Percentiles rank a stretch among this genome's conserved stretches.
These are phyloP conservation scores for Choreutis nemorana DNA, from an alignment of 2,888 invertebrate genomes.

Conservation along the genomic window DNA sequence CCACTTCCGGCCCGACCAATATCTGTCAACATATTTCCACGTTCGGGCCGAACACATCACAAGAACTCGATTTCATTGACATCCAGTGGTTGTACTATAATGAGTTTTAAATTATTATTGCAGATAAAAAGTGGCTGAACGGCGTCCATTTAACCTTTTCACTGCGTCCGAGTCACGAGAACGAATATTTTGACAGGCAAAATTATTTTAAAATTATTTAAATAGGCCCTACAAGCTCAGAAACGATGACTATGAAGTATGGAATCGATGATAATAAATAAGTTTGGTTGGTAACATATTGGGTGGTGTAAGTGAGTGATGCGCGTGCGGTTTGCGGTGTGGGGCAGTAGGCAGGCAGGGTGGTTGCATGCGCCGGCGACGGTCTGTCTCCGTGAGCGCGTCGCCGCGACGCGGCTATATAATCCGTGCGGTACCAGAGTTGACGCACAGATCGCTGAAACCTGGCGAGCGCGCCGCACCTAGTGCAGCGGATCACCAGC, in stretches of 20 bases:
- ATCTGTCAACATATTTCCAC: conserved; percentile 64
- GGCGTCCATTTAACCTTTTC: conserved; percentile 48
- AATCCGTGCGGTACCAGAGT: conserved; percentile 29
- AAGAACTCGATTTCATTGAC: conserved; percentile 64
- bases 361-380: conserved; percentile 47
- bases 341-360: conserved; percentile 9
- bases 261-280: conserved; percentile 13
- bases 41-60: conserved; percentile 54
- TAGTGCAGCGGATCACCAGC: conserved; percentile 59
- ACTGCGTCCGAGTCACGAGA: too few relatives aligned
- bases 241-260: conserved; percentile 8
- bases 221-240: too few relatives aligned
- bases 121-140: conserved; percentile 53
- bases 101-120: conserved; percentile 64
- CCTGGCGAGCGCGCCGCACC: conserved; percentile 61
- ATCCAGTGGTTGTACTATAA: conserved; percentile 53
- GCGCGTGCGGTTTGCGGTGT: conserved; percentile 13
- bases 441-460: conserved; percentile 43
- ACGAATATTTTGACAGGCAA: too few relatives aligned
- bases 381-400: conserved; percentile 53
- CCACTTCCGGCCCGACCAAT: conserved; percentile 60
- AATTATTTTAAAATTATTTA: too few relatives aligned
- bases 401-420: conserved; percentile 40
- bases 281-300: conserved; percentile 8
- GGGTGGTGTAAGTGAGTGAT: conserved; percentile 14